These are phyloP conservation scores for Montipora foliosa DNA, from an alignment of 64 coral and sea anemone genomes.

Conservation along the genomic window DNA sequence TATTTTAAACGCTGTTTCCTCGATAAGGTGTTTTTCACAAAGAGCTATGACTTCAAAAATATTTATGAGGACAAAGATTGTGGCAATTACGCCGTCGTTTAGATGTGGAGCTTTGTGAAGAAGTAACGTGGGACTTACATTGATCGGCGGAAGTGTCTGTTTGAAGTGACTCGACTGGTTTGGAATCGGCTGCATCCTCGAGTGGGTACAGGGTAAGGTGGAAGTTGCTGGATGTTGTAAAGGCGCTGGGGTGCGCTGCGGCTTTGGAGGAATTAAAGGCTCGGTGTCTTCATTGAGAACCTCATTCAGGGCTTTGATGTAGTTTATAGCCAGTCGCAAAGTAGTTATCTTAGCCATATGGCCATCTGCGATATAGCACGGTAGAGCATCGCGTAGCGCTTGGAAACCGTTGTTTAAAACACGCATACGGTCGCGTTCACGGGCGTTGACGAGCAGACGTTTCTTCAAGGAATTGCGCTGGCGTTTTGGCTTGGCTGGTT, in stretches of 20 bases:
- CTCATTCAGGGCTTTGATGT: constrained; percentile 96
- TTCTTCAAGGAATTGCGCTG: constrained; percentile 95
- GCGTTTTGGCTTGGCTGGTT: constrained; percentile 81
- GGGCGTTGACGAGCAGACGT: constrained; percentile 91
- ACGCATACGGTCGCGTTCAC: constrained; percentile 95
- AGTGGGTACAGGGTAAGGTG: neutral
- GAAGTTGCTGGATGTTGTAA: neutral
- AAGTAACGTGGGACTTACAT: constrained; percentile 8
- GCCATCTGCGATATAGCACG: constrained; percentile 99
- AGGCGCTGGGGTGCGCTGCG: neutral
- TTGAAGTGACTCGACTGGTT: neutral
- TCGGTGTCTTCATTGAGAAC: constrained; percentile 79
- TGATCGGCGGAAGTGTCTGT: constrained; percentile 24
- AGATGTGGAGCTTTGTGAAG: neutral
- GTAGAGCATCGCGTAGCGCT: constrained; percentile 88
- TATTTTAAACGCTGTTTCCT: no score
- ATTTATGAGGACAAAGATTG: neutral
- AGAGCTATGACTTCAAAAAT: neutral
- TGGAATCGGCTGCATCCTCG: neutral
- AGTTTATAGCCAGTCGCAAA: constrained; percentile 94
- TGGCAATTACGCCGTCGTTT: neutral
- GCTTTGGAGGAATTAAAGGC: neutral
- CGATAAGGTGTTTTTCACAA: no score
- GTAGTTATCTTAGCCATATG: constrained; percentile 99
- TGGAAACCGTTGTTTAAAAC: constrained; percentile 95